phyloP scores from a whole-genome alignment of 2,113 vertebrate genomes.

The Pterocles orientalis region DNA sequence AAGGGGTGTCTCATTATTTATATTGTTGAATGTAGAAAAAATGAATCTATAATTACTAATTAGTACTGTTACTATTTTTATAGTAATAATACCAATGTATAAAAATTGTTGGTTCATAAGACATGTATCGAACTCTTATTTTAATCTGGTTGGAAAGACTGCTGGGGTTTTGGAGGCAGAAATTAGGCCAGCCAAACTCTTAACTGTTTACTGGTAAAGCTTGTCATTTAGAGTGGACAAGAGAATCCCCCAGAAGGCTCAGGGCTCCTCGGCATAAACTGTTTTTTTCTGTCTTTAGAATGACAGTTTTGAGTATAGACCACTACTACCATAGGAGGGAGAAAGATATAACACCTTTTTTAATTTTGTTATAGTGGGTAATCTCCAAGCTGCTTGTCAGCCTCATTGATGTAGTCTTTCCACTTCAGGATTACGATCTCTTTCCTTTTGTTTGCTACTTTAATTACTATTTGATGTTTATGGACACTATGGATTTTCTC shows the following conservation, averaged over 20 bases:
- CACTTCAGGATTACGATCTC: background rate
- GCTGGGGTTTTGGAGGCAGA: background rate
- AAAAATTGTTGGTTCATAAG: background rate
- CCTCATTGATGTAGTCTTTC: background rate
- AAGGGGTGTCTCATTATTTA: background rate
- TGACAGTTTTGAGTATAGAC: background rate
- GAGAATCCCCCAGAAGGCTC: background rate
- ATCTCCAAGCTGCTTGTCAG: background rate
- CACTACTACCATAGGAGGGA: background rate
- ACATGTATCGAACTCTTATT: background rate
- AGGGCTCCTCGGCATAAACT: background rate
- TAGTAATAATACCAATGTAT: background rate
- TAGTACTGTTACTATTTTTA: background rate
- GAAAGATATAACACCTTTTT: background rate
- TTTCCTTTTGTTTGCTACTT: background rate
- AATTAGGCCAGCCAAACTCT: background rate
- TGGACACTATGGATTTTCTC: background rate
- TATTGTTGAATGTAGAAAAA: background rate
- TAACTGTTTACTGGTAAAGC: background rate
- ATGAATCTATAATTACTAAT: background rate
- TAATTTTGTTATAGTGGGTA: background rate
- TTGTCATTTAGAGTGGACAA: background rate
- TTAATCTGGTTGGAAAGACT: background rate
- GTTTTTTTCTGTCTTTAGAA: background rate
- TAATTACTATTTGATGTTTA: conserved; percentile 9